phyloP scores from a whole-genome alignment of 2,797 vertebrate species.

The Psittacula derbiana region DNA sequence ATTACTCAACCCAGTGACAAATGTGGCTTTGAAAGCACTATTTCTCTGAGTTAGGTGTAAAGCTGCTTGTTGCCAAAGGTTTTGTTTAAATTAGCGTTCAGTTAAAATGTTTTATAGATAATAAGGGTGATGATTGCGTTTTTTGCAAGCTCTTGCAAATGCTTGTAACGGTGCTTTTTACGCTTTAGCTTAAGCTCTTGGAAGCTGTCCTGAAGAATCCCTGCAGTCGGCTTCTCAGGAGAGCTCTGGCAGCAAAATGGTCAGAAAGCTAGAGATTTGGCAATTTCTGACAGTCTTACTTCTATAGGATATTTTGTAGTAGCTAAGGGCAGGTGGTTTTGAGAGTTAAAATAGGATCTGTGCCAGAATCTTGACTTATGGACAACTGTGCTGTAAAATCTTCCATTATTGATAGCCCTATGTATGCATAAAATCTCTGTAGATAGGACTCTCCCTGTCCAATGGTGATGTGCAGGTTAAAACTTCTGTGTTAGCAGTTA shows the following conservation, averaged over 20 bases:
- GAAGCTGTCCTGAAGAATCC: neutral
- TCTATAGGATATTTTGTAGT: neutral
- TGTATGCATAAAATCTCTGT: neutral
- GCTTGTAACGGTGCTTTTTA: accelerated
- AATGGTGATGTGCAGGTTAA: neutral
- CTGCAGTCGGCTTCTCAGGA: neutral
- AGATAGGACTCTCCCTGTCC: neutral
- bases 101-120: neutral
- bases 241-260: neutral
- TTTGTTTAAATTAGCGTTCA: neutral
- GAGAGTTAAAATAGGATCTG: neutral
- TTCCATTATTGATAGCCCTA: neutral
- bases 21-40: neutral
- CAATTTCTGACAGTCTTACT: neutral
- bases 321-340: neutral
- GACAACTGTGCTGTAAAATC: neutral
- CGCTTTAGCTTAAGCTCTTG: neutral
- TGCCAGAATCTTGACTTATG: neutral
- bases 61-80: neutral
- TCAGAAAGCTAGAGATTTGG: neutral
- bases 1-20: neutral
- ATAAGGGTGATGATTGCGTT: neutral
- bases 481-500: neutral
- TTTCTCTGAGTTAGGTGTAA: neutral
- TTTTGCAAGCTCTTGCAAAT: neutral